Percentiles rank a stretch among this genome's conserved stretches.
Evolutionary conservation across 2,888 invertebrate genomes (phyloP).

Genomic region (Tridacna gigas): DNA sequence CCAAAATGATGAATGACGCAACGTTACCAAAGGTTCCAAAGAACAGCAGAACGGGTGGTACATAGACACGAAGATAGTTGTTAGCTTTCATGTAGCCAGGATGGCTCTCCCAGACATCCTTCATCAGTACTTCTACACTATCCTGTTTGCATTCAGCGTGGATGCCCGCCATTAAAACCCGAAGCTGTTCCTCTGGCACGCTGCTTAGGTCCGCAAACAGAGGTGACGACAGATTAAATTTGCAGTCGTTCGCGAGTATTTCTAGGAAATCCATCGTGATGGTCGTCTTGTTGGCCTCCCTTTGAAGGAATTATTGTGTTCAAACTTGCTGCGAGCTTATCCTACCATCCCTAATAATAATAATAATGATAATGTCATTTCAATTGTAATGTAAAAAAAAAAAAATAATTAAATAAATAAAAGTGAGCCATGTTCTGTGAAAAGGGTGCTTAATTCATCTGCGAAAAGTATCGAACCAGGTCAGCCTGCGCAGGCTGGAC

Average conservation of each 20-base stretch:
- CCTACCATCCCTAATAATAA: too few species aligned
- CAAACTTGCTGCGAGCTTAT: too few species aligned
- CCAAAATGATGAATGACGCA: slow-evolving; percentile 80
- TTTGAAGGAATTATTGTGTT: too few species aligned
- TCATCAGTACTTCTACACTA: neutral
- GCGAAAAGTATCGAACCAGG: too few species aligned
- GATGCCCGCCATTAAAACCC: neutral
- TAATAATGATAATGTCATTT: too few species aligned
- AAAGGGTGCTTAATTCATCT: too few species aligned
- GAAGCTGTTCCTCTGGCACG: slow-evolving; percentile 10
- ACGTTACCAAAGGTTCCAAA: slow-evolving; percentile 84
- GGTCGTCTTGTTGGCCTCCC: too few species aligned
- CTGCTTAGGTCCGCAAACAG: neutral
- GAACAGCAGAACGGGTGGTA: slow-evolving; percentile 81
- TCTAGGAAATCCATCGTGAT: slow-evolving; percentile 10
- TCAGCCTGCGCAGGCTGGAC: too few species aligned
- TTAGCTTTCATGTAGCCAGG: slow-evolving; percentile 53
- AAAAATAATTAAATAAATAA: too few species aligned
- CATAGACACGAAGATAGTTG: slow-evolving; percentile 72
- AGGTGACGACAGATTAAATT: slow-evolving; percentile 9
- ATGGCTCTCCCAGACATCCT: slow-evolving; percentile 22
- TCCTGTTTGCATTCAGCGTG: slow-evolving; percentile 15
- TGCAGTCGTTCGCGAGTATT: slow-evolving; percentile 6
- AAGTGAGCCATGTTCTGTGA: too few species aligned
- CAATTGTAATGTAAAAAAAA: too few species aligned